Evolutionary conservation across 1,140 invertebrate genomes (phyloP).

Genomic region (Lycorma delicatula): DNA sequence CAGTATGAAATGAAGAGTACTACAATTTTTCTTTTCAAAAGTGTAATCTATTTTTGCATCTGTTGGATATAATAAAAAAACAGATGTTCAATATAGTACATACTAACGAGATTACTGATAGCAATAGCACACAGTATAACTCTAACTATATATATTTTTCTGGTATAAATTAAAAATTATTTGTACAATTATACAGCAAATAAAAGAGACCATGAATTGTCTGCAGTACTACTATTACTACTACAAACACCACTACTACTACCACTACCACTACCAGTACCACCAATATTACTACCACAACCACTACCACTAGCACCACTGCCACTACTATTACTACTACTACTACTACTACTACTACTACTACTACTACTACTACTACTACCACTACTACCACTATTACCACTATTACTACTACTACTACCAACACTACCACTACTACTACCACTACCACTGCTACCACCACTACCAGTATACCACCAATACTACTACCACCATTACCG

Average conservation of each 20-base stretch:
- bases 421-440: not conserved
- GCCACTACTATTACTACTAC: not conserved
- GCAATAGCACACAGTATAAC: no score
- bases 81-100: no score
- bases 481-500: no score
- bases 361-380: not conserved
- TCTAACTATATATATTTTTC: no score
- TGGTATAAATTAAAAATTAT: no score
- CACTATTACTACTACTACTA: not conserved
- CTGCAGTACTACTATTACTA: not conserved
- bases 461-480: not conserved
- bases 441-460: not conserved
- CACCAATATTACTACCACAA: not conserved
- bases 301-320: not conserved
- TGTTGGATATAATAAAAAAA: no score
- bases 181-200: no score
- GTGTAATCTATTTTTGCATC: no score
- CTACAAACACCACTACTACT: not conserved
- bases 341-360: not conserved
- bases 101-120: no score
- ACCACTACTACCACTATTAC: not conserved
- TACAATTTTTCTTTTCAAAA: no score
- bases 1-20: no score
- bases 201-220: no score
- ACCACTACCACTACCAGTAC: not conserved